Conservation (phyloP, 2,113 vertebrate genomes). For the Acanthisitta chloris region DNA sequence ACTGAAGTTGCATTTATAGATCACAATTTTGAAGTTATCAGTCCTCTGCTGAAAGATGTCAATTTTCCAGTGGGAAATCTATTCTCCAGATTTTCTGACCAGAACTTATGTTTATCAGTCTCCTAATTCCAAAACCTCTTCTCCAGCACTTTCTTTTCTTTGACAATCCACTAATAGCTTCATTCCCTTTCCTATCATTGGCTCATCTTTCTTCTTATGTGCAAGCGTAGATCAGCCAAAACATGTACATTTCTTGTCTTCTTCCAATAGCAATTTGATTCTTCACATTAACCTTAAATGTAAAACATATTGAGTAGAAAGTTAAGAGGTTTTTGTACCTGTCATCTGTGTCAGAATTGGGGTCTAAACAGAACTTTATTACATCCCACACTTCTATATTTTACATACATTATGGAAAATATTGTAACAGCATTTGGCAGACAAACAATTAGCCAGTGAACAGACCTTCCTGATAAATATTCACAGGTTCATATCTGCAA, state of each 20-base stretch:
- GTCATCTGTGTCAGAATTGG: background rate
- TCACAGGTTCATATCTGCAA: background rate
- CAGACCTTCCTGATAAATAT: background rate
- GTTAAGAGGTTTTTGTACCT: background rate
- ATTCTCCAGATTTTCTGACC: background rate
- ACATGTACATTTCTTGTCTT: background rate
- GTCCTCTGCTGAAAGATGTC: background rate
- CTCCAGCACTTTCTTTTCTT: conserved; percentile 23
- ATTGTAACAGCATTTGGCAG: background rate
- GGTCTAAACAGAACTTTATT: background rate
- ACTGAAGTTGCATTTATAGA: background rate
- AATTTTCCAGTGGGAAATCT: background rate
- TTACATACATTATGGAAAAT: background rate
- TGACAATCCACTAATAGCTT: conserved; percentile 36
- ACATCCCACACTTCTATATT: background rate
- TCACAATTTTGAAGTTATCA: background rate
- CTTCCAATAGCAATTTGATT: background rate
- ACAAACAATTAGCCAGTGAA: background rate
- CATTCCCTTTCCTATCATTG: conserved; percentile 33
- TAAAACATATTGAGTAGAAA: background rate
- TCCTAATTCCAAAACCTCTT: conserved; percentile 40
- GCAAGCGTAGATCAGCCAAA: background rate
- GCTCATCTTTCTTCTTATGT: conserved; percentile 40
- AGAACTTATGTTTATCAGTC: conserved; percentile 39
- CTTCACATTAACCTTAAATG: conserved; percentile 13